Percentiles rank a stretch among this genome's conserved stretches.
These are phyloP conservation scores for Microctonus hyperodae DNA, from an alignment of 2,888 invertebrate species.

Conservation along the genomic window DNA sequence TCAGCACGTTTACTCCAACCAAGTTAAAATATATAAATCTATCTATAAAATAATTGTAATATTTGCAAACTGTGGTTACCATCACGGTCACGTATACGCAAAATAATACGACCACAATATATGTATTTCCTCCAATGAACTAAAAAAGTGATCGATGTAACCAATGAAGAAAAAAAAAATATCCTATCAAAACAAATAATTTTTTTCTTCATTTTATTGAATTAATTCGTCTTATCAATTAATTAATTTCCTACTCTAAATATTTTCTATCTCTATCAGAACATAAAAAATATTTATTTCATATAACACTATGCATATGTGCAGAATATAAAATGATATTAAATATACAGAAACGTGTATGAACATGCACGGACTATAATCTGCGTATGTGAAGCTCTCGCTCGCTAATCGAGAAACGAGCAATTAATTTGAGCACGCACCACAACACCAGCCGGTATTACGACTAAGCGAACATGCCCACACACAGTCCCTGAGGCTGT, in stretches of 20 bases:
- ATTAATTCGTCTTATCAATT: no score
- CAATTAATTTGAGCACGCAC: slow-evolving; percentile 57
- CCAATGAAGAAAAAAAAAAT: not conserved
- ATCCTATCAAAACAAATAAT: not conserved
- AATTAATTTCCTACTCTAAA: no score
- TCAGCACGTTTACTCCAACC: slow-evolving; percentile 15
- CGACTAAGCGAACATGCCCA: slow-evolving; percentile 17
- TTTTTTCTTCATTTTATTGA: no score
- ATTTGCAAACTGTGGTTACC: slow-evolving; percentile 23
- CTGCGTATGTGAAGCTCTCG: slow-evolving; percentile 41
- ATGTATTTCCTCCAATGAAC: not conserved
- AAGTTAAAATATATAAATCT: slow-evolving; percentile 28
- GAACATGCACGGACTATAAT: slow-evolving; percentile 45
- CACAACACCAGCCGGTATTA: slow-evolving; percentile 35
- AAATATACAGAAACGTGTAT: slow-evolving; percentile 22
- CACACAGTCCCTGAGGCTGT: slow-evolving; percentile 18
- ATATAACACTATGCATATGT: no score
- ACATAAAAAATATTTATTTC: no score
- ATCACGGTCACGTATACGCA: slow-evolving; percentile 26
- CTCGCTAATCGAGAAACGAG: slow-evolving; percentile 53
- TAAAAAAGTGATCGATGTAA: no score
- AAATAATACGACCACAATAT: slow-evolving; percentile 26
- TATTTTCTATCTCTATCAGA: no score
- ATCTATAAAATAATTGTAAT: slow-evolving; percentile 28
- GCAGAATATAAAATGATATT: slow-evolving; percentile 12